These are phyloP conservation scores for Nomada flava DNA, from an alignment of 2,888 invertebrate species.

Conservation along the genomic window DNA sequence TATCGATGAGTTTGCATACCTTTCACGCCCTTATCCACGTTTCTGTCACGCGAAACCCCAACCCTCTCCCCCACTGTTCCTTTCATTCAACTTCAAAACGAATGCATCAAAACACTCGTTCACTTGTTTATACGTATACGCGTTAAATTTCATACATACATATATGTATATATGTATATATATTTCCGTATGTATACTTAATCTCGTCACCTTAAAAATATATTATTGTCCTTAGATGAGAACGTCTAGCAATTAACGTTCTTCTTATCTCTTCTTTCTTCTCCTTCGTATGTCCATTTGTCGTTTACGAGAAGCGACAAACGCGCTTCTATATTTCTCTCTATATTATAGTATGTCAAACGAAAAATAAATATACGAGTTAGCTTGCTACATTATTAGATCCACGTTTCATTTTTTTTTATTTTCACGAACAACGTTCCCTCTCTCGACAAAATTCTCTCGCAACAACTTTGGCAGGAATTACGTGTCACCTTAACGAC, in stretches of 20 bases:
- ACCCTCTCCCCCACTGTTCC: neutral
- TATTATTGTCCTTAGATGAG: slow-evolving; percentile 84
- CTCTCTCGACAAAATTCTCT: slow-evolving; percentile 12
- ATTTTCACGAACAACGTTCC: slow-evolving; percentile 20
- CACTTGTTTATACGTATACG: slow-evolving; percentile 73
- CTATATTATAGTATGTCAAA: slow-evolving; percentile 21
- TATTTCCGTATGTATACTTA: slow-evolving; percentile 58
- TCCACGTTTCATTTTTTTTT: slow-evolving; percentile 11
- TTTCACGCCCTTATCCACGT: neutral
- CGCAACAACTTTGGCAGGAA: slow-evolving; percentile 63
- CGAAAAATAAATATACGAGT: slow-evolving; percentile 54
- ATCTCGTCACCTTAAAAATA: slow-evolving; percentile 81
- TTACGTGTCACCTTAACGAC: slow-evolving; percentile 42
- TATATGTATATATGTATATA: slow-evolving; percentile 35
- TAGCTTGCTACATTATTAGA: slow-evolving; percentile 29
- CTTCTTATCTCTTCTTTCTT: neutral
- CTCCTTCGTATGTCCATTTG: neutral
- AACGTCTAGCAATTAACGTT: slow-evolving; percentile 78
- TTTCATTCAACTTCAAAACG: slow-evolving; percentile 5
- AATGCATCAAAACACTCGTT: neutral
- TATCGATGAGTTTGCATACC: slow-evolving; percentile 40
- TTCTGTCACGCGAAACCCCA: slow-evolving; percentile 18
- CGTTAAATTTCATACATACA: slow-evolving; percentile 64
- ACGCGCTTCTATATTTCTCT: slow-evolving; percentile 3
- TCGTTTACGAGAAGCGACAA: neutral